Percentiles rank a stretch among this genome's conserved stretches.
These are phyloP conservation scores for Platyura marginata DNA, from an alignment of 1,140 invertebrate genomes.

Conservation along the genomic window DNA sequence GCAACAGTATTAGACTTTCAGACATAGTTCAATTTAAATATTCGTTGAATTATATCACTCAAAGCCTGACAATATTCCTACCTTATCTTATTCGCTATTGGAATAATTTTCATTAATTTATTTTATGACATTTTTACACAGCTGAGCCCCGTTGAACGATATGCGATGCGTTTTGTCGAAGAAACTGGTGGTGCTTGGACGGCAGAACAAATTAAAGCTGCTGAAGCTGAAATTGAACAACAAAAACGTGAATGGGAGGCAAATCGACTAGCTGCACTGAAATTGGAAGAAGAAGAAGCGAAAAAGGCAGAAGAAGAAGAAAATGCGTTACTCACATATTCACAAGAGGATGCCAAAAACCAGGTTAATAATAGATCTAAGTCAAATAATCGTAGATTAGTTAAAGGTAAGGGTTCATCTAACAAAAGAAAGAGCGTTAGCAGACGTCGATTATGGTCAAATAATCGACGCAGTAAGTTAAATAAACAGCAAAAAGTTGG, in stretches of 20 bases:
- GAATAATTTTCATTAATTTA: background rate
- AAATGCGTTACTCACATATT: conserved; percentile 46
- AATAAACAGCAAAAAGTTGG: background rate
- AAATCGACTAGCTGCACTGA: conserved; percentile 51
- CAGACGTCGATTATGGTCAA: background rate
- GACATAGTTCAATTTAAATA: conserved; percentile 16
- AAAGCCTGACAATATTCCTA: conserved; percentile 12
- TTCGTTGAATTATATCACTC: conserved; percentile 24
- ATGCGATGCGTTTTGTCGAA: conserved; percentile 86
- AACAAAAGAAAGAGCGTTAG: background rate
- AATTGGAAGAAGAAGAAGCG: conserved; percentile 49
- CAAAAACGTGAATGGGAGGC: conserved; percentile 90
- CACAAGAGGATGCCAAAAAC: conserved; percentile 52
- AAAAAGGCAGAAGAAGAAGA: conserved; percentile 41
- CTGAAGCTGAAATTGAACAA: conserved; percentile 77
- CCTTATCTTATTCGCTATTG: background rate
- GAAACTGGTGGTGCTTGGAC: conserved; percentile 67
- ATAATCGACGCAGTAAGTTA: background rate
- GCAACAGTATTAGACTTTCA: conserved; percentile 10
- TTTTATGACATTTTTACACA: conserved; percentile 26
- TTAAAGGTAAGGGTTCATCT: background rate
- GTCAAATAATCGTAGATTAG: background rate
- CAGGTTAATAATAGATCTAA: conserved; percentile 36
- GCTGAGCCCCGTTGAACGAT: conserved; percentile 81
- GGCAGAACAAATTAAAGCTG: conserved; percentile 67